Conservation (phyloP, 2,888 invertebrate species). For the Idaea biselata region DNA sequence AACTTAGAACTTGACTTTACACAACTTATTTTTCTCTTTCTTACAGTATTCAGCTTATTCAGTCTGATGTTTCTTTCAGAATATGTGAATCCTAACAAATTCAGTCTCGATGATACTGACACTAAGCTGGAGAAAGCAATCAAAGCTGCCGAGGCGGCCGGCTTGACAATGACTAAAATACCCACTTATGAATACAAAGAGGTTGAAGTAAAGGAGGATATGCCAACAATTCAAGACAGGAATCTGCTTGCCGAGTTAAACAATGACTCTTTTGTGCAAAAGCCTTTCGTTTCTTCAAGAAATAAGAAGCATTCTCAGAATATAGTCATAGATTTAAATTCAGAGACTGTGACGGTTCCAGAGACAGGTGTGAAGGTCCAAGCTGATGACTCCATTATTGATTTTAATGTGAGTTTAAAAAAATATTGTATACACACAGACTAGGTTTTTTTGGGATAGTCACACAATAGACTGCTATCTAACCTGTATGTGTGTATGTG, state of each 20-base stretch:
- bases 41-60: not conserved
- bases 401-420: slow-evolving; percentile 81
- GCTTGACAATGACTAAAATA: slow-evolving; percentile 73
- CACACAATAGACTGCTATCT: too few species aligned
- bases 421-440: too few species aligned
- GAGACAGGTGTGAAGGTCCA: slow-evolving; percentile 69
- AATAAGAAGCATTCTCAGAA: slow-evolving; percentile 83
- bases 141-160: slow-evolving; percentile 74
- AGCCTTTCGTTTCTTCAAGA: slow-evolving; percentile 79
- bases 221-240: slow-evolving; percentile 77
- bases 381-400: slow-evolving; percentile 83
- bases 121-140: slow-evolving; percentile 72
- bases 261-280: slow-evolving; percentile 84
- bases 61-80: slow-evolving; percentile 42
- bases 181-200: slow-evolving; percentile 75
- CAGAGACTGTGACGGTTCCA: slow-evolving; percentile 86
- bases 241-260: slow-evolving; percentile 86
- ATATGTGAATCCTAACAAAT: slow-evolving; percentile 36
- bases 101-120: slow-evolving; percentile 66
- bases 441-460: too few species aligned
- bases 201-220: slow-evolving; percentile 70
- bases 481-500: not conserved
- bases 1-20: not conserved
- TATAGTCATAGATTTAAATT: slow-evolving; percentile 86
- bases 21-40: not conserved